phyloP scores from a whole-genome alignment of 1,140 invertebrate species.

The Hylaeus volcanicus region DNA sequence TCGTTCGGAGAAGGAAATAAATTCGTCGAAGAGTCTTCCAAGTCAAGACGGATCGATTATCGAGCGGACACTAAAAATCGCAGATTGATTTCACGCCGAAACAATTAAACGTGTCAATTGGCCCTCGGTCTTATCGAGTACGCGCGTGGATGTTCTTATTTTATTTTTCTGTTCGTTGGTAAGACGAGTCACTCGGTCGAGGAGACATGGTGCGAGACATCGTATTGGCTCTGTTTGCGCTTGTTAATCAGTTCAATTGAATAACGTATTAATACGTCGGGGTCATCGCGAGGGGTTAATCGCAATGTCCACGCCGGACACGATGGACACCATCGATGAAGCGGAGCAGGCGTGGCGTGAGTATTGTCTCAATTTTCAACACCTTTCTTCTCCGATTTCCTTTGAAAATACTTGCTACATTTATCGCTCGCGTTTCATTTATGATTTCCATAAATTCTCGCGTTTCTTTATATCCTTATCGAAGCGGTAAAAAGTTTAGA shows the following conservation, averaged over 20 bases:
- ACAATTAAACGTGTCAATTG: neutral
- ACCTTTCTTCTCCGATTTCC: neutral
- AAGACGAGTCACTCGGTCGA: neutral
- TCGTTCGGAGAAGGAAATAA: neutral
- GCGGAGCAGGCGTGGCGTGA: conserved; percentile 78
- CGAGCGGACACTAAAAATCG: neutral
- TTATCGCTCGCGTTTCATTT: too few species aligned
- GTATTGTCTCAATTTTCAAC: conserved; percentile 56
- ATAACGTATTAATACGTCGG: conserved; percentile 66
- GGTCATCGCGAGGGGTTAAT: conserved; percentile 69
- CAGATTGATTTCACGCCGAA: neutral
- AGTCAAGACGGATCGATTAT: neutral
- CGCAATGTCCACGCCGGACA: conserved; percentile 76
- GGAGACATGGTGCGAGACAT: conserved; percentile 32
- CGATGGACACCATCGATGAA: conserved; percentile 77
- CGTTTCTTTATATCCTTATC: too few species aligned
- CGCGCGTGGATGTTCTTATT: neutral
- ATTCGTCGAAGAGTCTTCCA: too few species aligned
- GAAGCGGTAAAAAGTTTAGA: too few species aligned
- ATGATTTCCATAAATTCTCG: too few species aligned
- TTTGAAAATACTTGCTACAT: neutral
- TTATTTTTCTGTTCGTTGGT: neutral
- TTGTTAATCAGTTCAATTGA: conserved; percentile 65
- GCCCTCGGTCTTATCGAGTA: neutral
- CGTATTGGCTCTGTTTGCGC: conserved; percentile 55